phyloP scores from a whole-genome alignment of 1,140 invertebrate species.

The Drosophila tani region DNA sequence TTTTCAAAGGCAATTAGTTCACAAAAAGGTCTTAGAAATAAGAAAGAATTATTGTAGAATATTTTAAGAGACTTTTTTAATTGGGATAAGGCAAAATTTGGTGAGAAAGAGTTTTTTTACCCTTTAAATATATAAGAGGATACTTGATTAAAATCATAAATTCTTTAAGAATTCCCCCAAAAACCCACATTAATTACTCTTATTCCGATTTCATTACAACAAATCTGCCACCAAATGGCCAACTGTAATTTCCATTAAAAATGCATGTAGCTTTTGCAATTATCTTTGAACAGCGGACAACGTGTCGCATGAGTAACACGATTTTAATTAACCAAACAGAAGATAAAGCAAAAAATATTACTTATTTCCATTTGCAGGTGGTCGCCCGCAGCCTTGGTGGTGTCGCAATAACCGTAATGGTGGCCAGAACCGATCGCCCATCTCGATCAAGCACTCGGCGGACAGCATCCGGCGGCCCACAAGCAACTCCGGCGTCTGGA shows the following conservation, averaged over 20 bases:
- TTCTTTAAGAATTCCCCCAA: neutral
- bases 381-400: slow-evolving; percentile 84
- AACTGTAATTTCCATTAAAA: slow-evolving; percentile 25
- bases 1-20: too few species aligned
- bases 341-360: slow-evolving; percentile 20
- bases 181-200: neutral
- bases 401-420: slow-evolving; percentile 84
- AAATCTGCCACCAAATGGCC: neutral
- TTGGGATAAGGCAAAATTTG: neutral
- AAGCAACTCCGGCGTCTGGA: slow-evolving; percentile 88
- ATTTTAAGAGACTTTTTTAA: neutral
- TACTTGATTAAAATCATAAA: neutral
- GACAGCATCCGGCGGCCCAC: slow-evolving; percentile 86
- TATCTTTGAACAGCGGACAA: slow-evolving; percentile 53
- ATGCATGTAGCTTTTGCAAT: slow-evolving; percentile 49
- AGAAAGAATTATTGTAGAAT: too few species aligned
- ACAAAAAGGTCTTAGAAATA: too few species aligned
- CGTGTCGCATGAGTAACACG: slow-evolving; percentile 75
- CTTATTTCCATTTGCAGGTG: slow-evolving; percentile 51
- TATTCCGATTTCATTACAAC: neutral
- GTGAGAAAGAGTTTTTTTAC: too few species aligned
- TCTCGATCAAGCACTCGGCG: slow-evolving; percentile 82
- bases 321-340: slow-evolving; percentile 76
- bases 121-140: too few species aligned
- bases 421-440: slow-evolving; percentile 76